Conservation (phyloP, 2,113 vertebrate genomes). For the Tor tambroides region DNA sequence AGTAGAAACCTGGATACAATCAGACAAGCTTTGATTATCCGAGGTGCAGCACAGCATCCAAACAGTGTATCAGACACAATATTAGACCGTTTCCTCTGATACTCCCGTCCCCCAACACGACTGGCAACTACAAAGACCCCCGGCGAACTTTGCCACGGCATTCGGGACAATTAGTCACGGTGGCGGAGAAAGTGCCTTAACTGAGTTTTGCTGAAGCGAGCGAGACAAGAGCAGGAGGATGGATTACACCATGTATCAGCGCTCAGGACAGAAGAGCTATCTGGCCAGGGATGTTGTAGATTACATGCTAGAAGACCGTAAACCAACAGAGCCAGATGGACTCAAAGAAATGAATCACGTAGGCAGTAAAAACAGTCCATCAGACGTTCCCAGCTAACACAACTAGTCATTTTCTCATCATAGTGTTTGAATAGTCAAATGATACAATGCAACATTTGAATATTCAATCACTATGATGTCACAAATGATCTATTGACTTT, state of each 20-base stretch:
- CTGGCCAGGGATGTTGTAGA: constrained; percentile 54
- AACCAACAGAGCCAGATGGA: constrained; percentile 36
- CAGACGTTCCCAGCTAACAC: constrained; percentile 6
- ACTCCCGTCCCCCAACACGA: constrained; percentile 20
- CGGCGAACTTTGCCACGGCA: constrained; percentile 43
- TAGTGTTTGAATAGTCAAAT: neutral
- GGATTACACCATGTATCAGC: constrained; percentile 56
- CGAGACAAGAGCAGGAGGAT: constrained; percentile 51
- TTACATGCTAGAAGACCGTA: constrained; percentile 53
- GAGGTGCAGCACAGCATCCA: neutral
- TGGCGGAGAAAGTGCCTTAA: constrained; percentile 32
- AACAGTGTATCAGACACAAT: constrained; percentile 44
- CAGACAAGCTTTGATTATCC: constrained; percentile 62
- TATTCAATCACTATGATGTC: neutral
- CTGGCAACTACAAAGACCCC: constrained; percentile 45
- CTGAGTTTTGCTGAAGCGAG: constrained; percentile 48
- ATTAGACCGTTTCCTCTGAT: constrained; percentile 4
- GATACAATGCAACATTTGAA: neutral
- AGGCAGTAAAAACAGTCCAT: neutral
- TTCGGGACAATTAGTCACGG: constrained; percentile 54
- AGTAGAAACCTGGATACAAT: constrained; percentile 63
- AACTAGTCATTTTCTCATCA: neutral
- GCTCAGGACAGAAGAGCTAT: constrained; percentile 27
- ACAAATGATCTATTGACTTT: neutral
- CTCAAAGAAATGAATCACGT: constrained; percentile 14